Evolutionary conservation across 1,140 invertebrate species (phyloP), one percentile per base, ranked within the genome.

Genomic region (Mizuhopecten yessoensis): DNA sequence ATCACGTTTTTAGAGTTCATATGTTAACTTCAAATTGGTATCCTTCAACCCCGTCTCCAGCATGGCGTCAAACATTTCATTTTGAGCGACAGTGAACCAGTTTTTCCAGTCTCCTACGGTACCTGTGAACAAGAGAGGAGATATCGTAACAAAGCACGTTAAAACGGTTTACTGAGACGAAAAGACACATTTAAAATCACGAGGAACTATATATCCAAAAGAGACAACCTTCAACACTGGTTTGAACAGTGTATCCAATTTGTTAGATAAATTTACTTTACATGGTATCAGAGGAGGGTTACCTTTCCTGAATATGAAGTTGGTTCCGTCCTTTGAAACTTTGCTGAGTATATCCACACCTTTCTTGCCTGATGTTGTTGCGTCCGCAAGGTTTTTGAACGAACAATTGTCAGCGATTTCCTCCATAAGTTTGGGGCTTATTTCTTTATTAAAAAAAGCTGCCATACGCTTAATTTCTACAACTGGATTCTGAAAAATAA

Each of bases 31-130:
- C 29, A 75, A 17, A 75, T n/a, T 17, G 5, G 23, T 29, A 29
- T 29, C 57, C 29, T 75, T 75, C 23, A 75, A 29, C 57, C 11
- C 57, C n/a, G 23, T 7, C 29, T 75, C 57, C 23, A 75, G n/a
- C 57, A 75, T 75, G 1, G 0, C 23, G 23, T 75, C 57, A n/a
- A 75, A 75, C 57, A 75, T 75, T 75, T 75, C 57, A 75, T 75
- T 75, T 13, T 75, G 57, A 17, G 57, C 57, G 23, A 75, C 57
- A 75, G 57, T 75, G n/a, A 75, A 75, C 57, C 57, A 75, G 23
- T 75, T 75, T 17, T 75, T 75, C 57, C 57, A 75, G 57, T 75
- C 57, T n/a, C 57, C 57, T 75, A 17, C 17, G n/a, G 57, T 75
- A 75, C 57, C 57, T 75, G 57, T n/a, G 57, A 29, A 75, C 5